A percentile compares a stretch with the other conserved stretches of the same genome.
Evolutionary conservation across 1,140 invertebrate species (phyloP).

Genomic region (Cotesia chilonis): DNA sequence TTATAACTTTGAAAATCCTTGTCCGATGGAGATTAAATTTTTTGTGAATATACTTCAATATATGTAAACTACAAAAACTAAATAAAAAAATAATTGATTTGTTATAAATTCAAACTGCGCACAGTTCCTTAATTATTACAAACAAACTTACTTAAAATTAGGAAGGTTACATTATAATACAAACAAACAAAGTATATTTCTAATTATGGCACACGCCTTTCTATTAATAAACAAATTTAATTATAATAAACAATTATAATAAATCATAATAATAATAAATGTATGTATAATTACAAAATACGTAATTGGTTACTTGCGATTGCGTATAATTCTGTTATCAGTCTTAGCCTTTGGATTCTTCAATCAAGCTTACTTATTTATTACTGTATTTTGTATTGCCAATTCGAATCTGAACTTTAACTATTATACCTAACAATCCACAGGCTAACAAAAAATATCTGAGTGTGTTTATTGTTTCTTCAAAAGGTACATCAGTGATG

Average conservation of each 20-base stretch:
- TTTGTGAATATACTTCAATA: too few relatives aligned
- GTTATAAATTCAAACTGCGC: too few relatives aligned
- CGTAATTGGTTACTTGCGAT: constrained; percentile 48
- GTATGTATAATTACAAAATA: constrained; percentile 57
- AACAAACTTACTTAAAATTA: not conserved
- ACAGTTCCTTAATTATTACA: not conserved
- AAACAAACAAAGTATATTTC: constrained; percentile 14
- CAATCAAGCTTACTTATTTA: constrained; percentile 8
- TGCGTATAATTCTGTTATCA: constrained; percentile 49
- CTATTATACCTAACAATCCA: constrained; percentile 42
- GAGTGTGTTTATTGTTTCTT: constrained; percentile 40
- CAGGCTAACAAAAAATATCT: constrained; percentile 52
- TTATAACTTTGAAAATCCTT: too few relatives aligned
- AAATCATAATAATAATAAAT: constrained; percentile 52
- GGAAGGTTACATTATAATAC: constrained; percentile 14
- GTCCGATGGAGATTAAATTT: too few relatives aligned
- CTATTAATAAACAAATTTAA: constrained; percentile 55
- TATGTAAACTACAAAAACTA: too few relatives aligned
- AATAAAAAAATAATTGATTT: too few relatives aligned
- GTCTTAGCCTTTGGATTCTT: constrained; percentile 54
- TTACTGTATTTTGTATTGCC: not conserved
- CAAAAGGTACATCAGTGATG: constrained; percentile 54
- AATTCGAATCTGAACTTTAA: not conserved
- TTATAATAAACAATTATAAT: constrained; percentile 40
- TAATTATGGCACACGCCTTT: constrained; percentile 62